Evolutionary conservation across 2,113 vertebrate species (phyloP).

Genomic region (Peromyscus leucopus): DNA sequence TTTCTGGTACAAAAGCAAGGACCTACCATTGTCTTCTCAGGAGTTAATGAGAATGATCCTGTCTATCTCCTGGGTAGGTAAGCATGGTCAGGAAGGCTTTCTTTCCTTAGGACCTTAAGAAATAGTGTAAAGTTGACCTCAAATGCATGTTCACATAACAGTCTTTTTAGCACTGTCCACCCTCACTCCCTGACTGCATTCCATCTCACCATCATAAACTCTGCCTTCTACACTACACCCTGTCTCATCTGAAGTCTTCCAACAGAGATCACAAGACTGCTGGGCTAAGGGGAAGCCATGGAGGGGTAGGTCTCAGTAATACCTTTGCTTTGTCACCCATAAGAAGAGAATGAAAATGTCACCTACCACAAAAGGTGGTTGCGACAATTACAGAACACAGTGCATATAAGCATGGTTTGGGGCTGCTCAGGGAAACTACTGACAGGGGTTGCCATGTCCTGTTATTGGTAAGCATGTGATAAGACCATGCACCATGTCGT

Average conservation of each 20-base stretch:
- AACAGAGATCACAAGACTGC: not conserved
- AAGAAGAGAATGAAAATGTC: not conserved
- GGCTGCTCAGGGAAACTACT: not conserved
- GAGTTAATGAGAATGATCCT: not conserved
- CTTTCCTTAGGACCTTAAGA: not conserved
- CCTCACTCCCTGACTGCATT: not conserved
- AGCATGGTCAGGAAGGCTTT: too few relatives aligned
- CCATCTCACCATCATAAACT: not conserved
- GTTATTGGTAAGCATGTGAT: not conserved
- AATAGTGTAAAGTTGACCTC: not conserved
- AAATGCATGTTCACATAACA: not conserved
- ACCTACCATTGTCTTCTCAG: not conserved
- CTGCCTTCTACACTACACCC: not conserved
- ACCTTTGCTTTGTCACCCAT: not conserved
- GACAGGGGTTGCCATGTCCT: not conserved
- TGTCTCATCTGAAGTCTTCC: not conserved
- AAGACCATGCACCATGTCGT: not conserved
- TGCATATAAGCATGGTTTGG: too few relatives aligned
- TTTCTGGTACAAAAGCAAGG: not conserved
- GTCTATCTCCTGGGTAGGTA: not conserved
- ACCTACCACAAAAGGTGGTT: not conserved
- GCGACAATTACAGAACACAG: not conserved
- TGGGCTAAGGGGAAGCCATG: not conserved
- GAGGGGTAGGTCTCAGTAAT: not conserved
- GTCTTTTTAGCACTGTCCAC: not conserved